phyloP scores from a whole-genome alignment of 2,113 vertebrate genomes.

The Cryptoleucopteryx plumbea region DNA sequence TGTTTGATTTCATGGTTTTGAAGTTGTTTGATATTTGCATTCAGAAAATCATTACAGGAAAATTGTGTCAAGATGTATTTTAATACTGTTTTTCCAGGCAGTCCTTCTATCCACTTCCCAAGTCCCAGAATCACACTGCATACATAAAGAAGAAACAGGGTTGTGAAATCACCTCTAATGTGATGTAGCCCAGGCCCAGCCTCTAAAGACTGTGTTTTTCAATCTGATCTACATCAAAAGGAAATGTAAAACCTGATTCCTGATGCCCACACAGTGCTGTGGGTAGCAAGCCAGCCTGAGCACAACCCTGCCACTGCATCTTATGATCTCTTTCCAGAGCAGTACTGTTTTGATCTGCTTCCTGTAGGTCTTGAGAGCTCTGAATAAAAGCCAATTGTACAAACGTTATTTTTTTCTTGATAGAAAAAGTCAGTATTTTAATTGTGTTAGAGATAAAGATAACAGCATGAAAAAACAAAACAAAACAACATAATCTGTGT shows the following conservation, averaged over 20 bases:
- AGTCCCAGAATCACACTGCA: neutral
- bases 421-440: neutral
- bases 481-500: neutral
- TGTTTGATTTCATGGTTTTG: neutral
- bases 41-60: neutral
- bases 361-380: neutral
- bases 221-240: neutral
- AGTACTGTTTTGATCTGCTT: neutral
- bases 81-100: neutral
- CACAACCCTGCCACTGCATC: neutral
- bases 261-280: neutral
- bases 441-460: neutral
- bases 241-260: neutral
- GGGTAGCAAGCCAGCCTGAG: neutral
- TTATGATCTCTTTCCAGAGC: neutral
- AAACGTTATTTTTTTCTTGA: neutral
- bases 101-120: neutral
- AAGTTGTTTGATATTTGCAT: neutral
- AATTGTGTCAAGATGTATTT: conserved; percentile 22
- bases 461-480: neutral
- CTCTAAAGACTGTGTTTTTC: neutral
- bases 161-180: neutral
- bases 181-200: neutral
- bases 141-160: neutral
- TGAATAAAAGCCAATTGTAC: neutral